Percentiles rank a stretch among this genome's conserved stretches.
Conservation (phyloP, 2,113 vertebrate genomes). For the Chrysochloris asiatica region DNA sequence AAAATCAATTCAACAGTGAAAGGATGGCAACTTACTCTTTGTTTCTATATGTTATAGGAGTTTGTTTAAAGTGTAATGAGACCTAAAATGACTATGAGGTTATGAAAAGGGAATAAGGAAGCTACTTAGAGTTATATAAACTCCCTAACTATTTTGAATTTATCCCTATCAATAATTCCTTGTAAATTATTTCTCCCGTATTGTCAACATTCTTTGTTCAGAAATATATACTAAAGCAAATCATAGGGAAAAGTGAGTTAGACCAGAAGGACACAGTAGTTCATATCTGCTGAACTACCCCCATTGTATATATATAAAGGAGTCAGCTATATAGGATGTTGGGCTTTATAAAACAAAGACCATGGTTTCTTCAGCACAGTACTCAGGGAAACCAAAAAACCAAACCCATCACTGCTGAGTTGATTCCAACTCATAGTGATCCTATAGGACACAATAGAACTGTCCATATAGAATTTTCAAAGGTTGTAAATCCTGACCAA, state of each 20-base stretch:
- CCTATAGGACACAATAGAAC: neutral
- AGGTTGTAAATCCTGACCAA: neutral
- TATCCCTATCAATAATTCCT: neutral
- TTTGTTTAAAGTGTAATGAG: neutral
- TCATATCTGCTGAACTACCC: neutral
- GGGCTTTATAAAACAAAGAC: neutral
- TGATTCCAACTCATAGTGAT: neutral
- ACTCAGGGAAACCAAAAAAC: no score
- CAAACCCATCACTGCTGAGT: no score
- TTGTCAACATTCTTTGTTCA: neutral
- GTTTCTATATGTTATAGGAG: neutral
- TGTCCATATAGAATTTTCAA: neutral
- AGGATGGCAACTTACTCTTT: neutral
- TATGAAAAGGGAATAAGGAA: constrained; percentile 6
- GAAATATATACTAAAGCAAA: neutral
- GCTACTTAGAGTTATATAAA: neutral
- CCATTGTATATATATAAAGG: neutral
- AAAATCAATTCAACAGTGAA: constrained; percentile 1
- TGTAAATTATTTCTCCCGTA: neutral
- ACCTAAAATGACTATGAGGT: constrained; percentile 28
- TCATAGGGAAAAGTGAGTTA: neutral
- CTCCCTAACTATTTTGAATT: constrained; percentile 16
- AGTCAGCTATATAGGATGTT: neutral
- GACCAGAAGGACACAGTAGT: neutral
- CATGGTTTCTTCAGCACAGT: neutral